A percentile compares a stretch with the other conserved stretches of the same genome.
phyloP scores from a whole-genome alignment of 2,888 invertebrate species.

The Parnassius smintheus region DNA sequence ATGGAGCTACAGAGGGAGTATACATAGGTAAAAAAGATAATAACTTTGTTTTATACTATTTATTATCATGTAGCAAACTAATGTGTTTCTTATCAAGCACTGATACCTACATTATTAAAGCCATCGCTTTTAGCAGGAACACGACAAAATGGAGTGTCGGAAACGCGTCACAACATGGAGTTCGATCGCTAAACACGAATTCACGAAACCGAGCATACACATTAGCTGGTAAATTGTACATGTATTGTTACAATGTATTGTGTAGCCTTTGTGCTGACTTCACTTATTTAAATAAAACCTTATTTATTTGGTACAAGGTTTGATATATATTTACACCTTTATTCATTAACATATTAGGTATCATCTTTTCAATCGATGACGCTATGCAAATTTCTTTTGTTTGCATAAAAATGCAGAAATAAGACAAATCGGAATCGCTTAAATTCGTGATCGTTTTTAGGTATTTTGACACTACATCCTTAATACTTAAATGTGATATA shows the following conservation, averaged over 20 bases:
- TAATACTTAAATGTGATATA: too few species aligned
- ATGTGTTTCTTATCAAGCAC: constrained; percentile 2
- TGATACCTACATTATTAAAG: constrained; percentile 41
- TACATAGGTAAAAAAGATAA: too few species aligned
- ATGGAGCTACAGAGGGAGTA: too few species aligned
- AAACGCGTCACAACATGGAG: constrained; percentile 42
- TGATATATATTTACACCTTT: too few species aligned
- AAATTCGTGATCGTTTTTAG: too few species aligned
- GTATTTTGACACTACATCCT: too few species aligned
- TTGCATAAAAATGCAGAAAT: too few species aligned
- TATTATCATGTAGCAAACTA: background rate
- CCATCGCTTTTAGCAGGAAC: constrained; percentile 58
- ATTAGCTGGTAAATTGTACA: background rate
- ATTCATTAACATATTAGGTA: too few species aligned
- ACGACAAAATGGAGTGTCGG: constrained; percentile 48
- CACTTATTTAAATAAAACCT: background rate
- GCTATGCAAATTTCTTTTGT: background rate
- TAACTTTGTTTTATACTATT: too few species aligned
- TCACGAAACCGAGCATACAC: constrained; percentile 44
- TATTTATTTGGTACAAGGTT: too few species aligned
- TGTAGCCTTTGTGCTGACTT: background rate
- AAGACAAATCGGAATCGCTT: too few species aligned
- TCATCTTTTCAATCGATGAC: too few species aligned
- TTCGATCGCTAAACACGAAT: constrained; percentile 48
- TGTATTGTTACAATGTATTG: background rate